Percentiles rank a stretch among this genome's conserved stretches.
phyloP scores from a whole-genome alignment of 2,888 invertebrate genomes.

The Pseudanteris insignis region DNA sequence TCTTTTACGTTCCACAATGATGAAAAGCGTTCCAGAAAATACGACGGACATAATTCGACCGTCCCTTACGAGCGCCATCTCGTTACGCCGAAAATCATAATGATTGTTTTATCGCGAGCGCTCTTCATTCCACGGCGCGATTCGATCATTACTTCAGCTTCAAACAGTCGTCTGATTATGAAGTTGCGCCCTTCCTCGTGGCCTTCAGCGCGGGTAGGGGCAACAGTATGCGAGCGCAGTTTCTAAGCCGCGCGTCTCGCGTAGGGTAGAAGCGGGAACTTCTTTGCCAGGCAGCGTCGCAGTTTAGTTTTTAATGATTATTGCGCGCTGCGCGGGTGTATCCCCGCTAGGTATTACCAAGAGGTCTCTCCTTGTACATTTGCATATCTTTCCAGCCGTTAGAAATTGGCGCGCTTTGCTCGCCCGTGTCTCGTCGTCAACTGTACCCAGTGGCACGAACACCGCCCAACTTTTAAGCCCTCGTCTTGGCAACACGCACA shows the following conservation, averaged over 20 bases:
- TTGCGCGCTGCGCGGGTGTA: constrained; percentile 54
- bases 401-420: constrained; percentile 56
- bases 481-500: constrained; percentile 19
- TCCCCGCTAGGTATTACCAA: constrained; percentile 56
- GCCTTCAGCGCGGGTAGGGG: constrained; percentile 1
- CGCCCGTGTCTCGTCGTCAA: constrained; percentile 32
- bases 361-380: constrained; percentile 56
- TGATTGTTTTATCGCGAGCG: constrained; percentile 1
- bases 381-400: constrained; percentile 63
- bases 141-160: constrained; percentile 20
- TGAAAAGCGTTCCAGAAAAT: no score
- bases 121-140: constrained; percentile 10
- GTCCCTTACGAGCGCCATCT: no score
- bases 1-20: no score
- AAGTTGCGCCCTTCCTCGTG: constrained; percentile 17
- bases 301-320: constrained; percentile 64
- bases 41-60: no score
- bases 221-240: constrained; percentile 14
- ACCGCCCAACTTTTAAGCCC: constrained; percentile 59
- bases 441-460: constrained; percentile 52
- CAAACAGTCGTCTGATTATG: constrained; percentile 17
- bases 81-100: constrained; percentile 1
- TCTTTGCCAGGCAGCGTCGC: constrained; percentile 38
- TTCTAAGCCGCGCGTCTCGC: constrained; percentile 25
- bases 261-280: constrained; percentile 29